These are phyloP conservation scores for Danaus melanippus DNA, from an alignment of 1,140 invertebrate species.

Conservation along the genomic window DNA sequence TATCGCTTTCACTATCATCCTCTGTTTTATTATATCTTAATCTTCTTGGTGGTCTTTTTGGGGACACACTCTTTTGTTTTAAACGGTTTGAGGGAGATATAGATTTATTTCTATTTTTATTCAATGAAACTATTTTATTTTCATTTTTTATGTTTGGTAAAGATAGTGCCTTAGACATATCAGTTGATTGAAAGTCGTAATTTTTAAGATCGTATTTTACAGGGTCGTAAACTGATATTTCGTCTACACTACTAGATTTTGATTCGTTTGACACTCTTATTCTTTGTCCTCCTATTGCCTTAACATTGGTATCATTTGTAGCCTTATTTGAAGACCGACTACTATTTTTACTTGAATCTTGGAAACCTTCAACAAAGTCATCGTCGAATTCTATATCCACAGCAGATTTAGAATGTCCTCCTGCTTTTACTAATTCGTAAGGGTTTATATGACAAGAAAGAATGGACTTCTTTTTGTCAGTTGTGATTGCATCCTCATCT, in stretches of 20 bases:
- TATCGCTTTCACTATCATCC: slow-evolving; percentile 66
- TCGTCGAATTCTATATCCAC: slow-evolving; percentile 61
- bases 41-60: slow-evolving; percentile 61
- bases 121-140: slow-evolving; percentile 44
- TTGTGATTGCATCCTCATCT: slow-evolving; percentile 67
- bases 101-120: slow-evolving; percentile 51
- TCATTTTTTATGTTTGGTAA: slow-evolving; percentile 65
- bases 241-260: slow-evolving; percentile 40
- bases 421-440: slow-evolving; percentile 81
- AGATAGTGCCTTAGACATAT: slow-evolving; percentile 44
- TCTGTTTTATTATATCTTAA: slow-evolving; percentile 56
- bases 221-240: slow-evolving; percentile 60
- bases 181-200: slow-evolving; percentile 50
- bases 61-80: slow-evolving; percentile 63
- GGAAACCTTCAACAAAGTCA: slow-evolving; percentile 53
- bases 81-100: slow-evolving; percentile 44
- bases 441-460: slow-evolving; percentile 89
- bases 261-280: slow-evolving; percentile 70
- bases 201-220: slow-evolving; percentile 67
- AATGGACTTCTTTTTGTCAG: slow-evolving; percentile 78
- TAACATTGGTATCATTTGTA: slow-evolving; percentile 67
- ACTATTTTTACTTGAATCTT: slow-evolving; percentile 44
- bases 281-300: slow-evolving; percentile 74
- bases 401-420: slow-evolving; percentile 46
- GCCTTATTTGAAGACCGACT: slow-evolving; percentile 29